phyloP scores from a whole-genome alignment of 2,888 invertebrate species.

The Operophtera brumata region DNA sequence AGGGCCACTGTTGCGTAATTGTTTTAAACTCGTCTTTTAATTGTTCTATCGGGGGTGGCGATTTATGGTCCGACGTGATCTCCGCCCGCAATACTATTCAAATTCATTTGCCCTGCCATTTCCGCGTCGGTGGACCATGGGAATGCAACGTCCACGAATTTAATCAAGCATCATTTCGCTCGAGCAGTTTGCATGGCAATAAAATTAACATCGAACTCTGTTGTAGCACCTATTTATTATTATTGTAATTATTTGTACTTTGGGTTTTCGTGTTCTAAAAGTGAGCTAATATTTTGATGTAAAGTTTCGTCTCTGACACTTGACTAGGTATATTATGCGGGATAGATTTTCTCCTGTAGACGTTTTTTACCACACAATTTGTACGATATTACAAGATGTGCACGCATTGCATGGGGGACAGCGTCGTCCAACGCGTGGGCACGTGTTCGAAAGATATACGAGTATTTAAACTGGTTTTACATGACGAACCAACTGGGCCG shows the following conservation, averaged over 20 bases:
- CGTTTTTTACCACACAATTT: conserved; percentile 14
- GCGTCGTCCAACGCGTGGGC: conserved; percentile 51
- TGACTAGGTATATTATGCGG: conserved; percentile 3
- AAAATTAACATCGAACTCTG: conserved; percentile 43
- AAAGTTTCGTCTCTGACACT: not conserved
- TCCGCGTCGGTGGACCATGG: conserved; percentile 70
- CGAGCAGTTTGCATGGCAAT: conserved; percentile 52
- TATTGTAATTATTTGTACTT: conserved; percentile 20
- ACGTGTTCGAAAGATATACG: conserved; percentile 73
- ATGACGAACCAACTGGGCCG: conserved; percentile 72
- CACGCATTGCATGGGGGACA: conserved; percentile 51
- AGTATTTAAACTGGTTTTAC: conserved; percentile 77
- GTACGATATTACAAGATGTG: conserved; percentile 33
- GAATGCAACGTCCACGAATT: conserved; percentile 70
- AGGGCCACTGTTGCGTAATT: conserved; percentile 76
- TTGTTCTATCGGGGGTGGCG: conserved; percentile 76
- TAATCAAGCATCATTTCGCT: conserved; percentile 65
- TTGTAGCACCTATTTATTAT: too few relatives aligned
- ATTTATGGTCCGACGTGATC: conserved; percentile 79
- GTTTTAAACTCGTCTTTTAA: conserved; percentile 80
- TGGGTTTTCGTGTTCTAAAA: conserved; percentile 8
- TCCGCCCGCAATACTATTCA: conserved; percentile 65
- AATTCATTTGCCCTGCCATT: conserved; percentile 74
- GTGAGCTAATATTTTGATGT: not conserved
- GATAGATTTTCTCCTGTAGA: conserved; percentile 2